Base-by-base conservation (phyloP, 1,140 invertebrate species). In the Brachionus rotundiformis region DNA sequence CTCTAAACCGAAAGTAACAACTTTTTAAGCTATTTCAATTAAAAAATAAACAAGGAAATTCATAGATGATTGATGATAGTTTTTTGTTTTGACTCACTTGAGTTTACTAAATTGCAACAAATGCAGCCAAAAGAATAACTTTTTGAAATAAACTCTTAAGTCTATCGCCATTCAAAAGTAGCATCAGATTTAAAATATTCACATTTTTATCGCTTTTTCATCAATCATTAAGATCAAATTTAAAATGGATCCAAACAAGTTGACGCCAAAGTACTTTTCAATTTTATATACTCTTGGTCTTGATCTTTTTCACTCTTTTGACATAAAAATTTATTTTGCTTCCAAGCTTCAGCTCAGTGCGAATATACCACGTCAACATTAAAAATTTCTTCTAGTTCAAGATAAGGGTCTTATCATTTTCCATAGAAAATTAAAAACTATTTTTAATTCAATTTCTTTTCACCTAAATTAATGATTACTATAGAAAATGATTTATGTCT, bases 41-140 rank as follows among this genome's bases (percentile, higher is more conserved):
- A 54, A 68, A 68, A 68, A 68, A 68, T 68, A 68, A 68, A 68
- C 63, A 68, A 68, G 63, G 63, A 68, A 68, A 63, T 63, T 63
- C 29, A 31, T 63, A 63, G 29, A 68, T 68, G 63, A 68, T 68
- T 68, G 33, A 68, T 68, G 63, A 68, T 68, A 19, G n/a, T 36
- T 68, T 33, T 68, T 33, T 68, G 29, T 68, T 33, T 68, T 68
- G 29, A 68, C 16, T 68, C 33, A 36, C 63, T 33, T 54, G 47
- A 54, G 47, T 54, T 54, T 54, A 19, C 19, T 54, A 54, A 54
- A 54, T 23, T 19, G 47, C 47, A 54, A 54, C 47, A 54, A 54
- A 54, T 54, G 47, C 47, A 54, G 19, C 47, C 19, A 19, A 54
- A 54, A 16, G n/a, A n/a, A n/a, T n/a, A n/a, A 39, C 7, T 39